These are phyloP conservation scores for Anadara kagoshimensis DNA, from an alignment of 1,140 invertebrate species.

Conservation along the genomic window DNA sequence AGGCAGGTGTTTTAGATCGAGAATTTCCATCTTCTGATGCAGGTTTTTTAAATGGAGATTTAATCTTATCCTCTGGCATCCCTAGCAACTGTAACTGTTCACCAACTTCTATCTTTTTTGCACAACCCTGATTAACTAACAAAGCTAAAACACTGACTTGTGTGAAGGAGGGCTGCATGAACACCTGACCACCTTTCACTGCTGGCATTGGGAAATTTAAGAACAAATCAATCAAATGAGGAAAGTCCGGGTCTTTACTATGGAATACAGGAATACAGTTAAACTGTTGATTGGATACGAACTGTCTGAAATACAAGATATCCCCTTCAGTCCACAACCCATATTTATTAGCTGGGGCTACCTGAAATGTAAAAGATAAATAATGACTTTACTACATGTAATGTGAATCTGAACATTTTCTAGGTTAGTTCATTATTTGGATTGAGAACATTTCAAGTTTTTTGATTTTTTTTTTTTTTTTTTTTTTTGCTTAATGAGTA, in stretches of 20 bases:
- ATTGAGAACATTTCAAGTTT: too few relatives aligned
- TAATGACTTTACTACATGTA: not conserved
- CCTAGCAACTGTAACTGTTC: slow-evolving; percentile 11
- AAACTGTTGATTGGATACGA: slow-evolving; percentile 27
- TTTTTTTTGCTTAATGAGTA: too few relatives aligned
- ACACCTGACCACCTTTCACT: too few relatives aligned
- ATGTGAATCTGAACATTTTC: too few relatives aligned
- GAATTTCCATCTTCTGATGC: too few relatives aligned
- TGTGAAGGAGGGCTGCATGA: not conserved
- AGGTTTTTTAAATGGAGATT: not conserved
- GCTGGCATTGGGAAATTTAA: slow-evolving; percentile 14
- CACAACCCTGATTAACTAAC: slow-evolving; percentile 9
- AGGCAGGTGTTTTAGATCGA: too few relatives aligned
- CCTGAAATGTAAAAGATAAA: slow-evolving; percentile 21
- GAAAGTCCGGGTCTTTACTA: slow-evolving; percentile 11
- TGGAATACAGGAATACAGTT: slow-evolving; percentile 27
- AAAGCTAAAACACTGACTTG: slow-evolving; percentile 25
- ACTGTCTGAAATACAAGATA: slow-evolving; percentile 31
- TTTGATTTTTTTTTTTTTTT: too few relatives aligned
- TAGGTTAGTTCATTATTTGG: too few relatives aligned
- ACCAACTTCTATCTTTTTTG: slow-evolving; percentile 14
- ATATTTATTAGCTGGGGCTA: slow-evolving; percentile 43
- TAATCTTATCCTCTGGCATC: not conserved
- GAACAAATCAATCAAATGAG: slow-evolving; percentile 36
- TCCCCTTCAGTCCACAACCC: slow-evolving; percentile 50